Conservation (phyloP, 2,113 vertebrate genomes). For the Xenopus tropicalis region UCB_Xtro_10.0 CM004444.2:121532001-121532500, state of each 20-base stretch:
- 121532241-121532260: constrained; percentile 92
- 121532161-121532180: constrained; percentile 95
- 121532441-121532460: no score
- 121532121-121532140: constrained; percentile 89
- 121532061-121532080: constrained; percentile 97
- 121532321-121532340: no score
- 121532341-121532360: no score
- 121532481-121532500: no score
- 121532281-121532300: background rate
- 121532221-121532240: constrained; percentile 86
- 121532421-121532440: no score
- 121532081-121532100: constrained; percentile 95
- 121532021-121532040: constrained; percentile 86
- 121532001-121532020: no score
- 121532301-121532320: background rate
- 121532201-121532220: constrained; percentile 92
- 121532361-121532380: no score
- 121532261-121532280: constrained; percentile 48
- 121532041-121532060: constrained; percentile 91
- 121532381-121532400: no score
- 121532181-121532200: constrained; percentile 98
- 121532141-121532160: constrained; percentile 91
- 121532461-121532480: no score
- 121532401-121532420: no score
- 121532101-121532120: constrained; percentile 94